A percentile compares a stretch with the other conserved stretches of the same genome.
These are phyloP conservation scores for Bugulina stolonifera DNA, from an alignment of 2,888 invertebrate genomes.

Conservation along the genomic window DNA sequence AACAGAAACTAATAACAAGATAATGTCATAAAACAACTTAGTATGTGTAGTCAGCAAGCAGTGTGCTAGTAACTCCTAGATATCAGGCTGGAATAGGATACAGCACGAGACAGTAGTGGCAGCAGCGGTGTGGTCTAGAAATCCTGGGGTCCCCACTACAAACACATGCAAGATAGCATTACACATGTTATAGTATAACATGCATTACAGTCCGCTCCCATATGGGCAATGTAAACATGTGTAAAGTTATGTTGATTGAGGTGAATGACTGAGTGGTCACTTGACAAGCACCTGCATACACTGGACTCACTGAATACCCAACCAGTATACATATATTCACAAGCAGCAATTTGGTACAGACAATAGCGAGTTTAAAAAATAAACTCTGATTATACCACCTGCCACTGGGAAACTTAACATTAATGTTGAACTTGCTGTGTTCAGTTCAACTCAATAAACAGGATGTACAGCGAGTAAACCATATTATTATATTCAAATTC, in stretches of 20 bases:
- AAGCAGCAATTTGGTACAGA: neutral
- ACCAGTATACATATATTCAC: neutral
- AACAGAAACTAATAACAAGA: neutral
- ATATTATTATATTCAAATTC: too few species aligned
- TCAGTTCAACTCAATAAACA: too few species aligned
- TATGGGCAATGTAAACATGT: too few species aligned
- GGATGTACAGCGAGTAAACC: too few species aligned
- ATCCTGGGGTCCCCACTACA: slow-evolving; percentile 16
- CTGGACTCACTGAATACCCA: neutral
- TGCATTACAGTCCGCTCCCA: too few species aligned
- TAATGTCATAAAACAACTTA: neutral
- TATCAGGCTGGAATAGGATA: neutral
- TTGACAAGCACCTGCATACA: neutral
- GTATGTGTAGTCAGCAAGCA: neutral
- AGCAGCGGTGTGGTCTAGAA: neutral
- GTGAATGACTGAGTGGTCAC: neutral
- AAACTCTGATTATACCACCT: neutral
- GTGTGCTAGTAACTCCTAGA: neutral
- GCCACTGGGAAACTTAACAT: too few species aligned
- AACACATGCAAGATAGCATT: neutral
- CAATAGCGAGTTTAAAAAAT: neutral
- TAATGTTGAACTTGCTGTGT: too few species aligned
- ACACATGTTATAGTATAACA: neutral
- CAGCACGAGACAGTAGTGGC: neutral
- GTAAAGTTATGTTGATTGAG: too few species aligned